Evolutionary conservation across 2,888 invertebrate species (phyloP).

Genomic region (Zonitis immaculata): DNA sequence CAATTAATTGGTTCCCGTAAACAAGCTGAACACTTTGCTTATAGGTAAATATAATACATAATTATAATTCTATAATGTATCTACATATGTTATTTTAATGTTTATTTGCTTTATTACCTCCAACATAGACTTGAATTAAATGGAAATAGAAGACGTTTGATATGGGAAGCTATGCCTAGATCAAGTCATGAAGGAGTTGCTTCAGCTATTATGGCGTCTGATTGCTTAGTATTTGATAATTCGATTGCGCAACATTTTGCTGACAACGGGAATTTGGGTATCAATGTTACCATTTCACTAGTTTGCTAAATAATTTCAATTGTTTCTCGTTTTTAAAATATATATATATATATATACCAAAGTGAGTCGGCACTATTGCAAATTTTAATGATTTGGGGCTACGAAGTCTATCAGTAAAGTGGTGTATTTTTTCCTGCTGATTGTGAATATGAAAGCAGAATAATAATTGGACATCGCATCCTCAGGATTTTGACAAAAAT

Average conservation of each 20-base stretch:
- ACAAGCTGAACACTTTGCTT: conserved; percentile 98
- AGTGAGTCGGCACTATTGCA: no score
- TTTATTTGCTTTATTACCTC: no score
- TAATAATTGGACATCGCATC: no score
- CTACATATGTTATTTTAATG: no score
- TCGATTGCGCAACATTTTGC: conserved; percentile 97
- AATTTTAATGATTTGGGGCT: no score
- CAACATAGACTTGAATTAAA: conserved; percentile 84
- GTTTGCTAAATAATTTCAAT: conserved; percentile 52
- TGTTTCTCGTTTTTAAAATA: not conserved
- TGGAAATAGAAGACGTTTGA: conserved; percentile 88
- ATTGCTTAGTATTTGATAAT: conserved; percentile 98
- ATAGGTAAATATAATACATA: conserved; percentile 56
- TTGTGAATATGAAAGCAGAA: no score
- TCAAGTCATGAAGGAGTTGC: conserved; percentile 99
- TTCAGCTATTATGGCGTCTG: conserved; percentile 94
- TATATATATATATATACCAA: no score
- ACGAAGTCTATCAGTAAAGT: no score
- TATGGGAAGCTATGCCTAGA: conserved; percentile 99
- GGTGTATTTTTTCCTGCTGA: no score
- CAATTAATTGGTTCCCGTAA: conserved; percentile 98
- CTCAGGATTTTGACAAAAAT: no score
- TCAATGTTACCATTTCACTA: conserved; percentile 98
- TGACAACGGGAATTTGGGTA: conserved; percentile 98
- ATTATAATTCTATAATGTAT: conserved; percentile 1